phyloP scores from a whole-genome alignment of 2,113 vertebrate species.

The Lophura nycthemera region DNA sequence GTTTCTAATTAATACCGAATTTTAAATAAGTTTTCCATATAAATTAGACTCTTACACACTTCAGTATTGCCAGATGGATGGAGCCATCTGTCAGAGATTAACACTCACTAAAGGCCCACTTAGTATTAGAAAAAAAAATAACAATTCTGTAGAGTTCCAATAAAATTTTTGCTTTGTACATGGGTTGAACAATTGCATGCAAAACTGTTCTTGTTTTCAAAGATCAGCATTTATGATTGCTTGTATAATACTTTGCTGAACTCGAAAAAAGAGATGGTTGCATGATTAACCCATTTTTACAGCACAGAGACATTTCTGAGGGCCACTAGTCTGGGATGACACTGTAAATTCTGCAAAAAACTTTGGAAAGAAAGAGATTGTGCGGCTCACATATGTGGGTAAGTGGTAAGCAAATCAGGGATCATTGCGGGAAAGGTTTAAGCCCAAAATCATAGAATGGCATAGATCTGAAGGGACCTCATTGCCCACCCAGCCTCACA shows the following conservation, averaged over 20 bases:
- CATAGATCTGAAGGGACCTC: no score
- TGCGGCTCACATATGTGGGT: background rate
- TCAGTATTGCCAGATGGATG: slow-evolving; percentile 51
- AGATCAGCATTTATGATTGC: background rate
- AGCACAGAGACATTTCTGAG: background rate
- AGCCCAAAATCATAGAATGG: background rate
- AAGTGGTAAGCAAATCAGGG: accelerated
- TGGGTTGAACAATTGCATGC: slow-evolving; percentile 34
- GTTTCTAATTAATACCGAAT: slow-evolving; percentile 33
- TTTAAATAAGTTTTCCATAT: slow-evolving; percentile 54
- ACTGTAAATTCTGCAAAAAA: background rate
- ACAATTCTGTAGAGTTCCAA: slow-evolving; percentile 24
- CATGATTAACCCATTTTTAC: background rate
- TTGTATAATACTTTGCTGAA: slow-evolving; percentile 16
- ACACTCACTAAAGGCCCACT: slow-evolving; percentile 23
- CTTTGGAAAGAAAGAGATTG: accelerated
- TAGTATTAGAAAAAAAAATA: background rate
- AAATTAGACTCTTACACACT: slow-evolving; percentile 22
- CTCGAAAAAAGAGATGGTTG: background rate
- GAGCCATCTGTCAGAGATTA: slow-evolving; percentile 63
- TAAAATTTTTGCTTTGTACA: slow-evolving; percentile 24
- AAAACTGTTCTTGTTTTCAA: slow-evolving; percentile 21
- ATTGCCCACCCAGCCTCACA: no score
- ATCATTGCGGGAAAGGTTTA: background rate
- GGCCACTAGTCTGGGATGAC: background rate